Evolutionary conservation across 2,113 vertebrate genomes (phyloP).

Genomic region (Neogobius melanostomus): DNA sequence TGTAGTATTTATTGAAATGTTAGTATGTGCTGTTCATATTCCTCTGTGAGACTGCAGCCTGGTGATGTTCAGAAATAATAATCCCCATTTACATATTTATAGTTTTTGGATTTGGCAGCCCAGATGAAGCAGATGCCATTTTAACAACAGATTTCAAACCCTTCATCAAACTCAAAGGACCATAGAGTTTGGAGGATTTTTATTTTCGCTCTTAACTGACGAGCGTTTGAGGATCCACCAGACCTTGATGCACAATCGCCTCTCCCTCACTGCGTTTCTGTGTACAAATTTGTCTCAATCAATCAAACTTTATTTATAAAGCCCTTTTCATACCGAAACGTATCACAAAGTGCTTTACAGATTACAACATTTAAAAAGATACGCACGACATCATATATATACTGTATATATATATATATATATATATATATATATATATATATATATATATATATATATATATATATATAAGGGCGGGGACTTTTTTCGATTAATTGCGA

Average conservation of each 20-base stretch:
- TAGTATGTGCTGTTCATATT: neutral
- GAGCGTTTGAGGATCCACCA: neutral
- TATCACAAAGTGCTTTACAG: too few relatives aligned
- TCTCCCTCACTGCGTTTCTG: neutral
- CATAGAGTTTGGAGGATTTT: neutral
- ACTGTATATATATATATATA: too few relatives aligned
- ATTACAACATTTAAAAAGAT: too few relatives aligned
- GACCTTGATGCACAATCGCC: neutral
- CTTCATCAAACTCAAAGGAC: neutral
- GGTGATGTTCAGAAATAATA: constrained; percentile 8
- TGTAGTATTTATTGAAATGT: neutral
- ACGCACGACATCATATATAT: too few relatives aligned
- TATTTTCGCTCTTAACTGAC: too few relatives aligned
- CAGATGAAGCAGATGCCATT: constrained; percentile 6
- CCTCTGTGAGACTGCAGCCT: neutral
- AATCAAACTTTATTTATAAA: too few relatives aligned
- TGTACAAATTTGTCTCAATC: too few relatives aligned
- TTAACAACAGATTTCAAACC: constrained; percentile 6
- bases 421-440: too few relatives aligned
- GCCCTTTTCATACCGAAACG: too few relatives aligned
- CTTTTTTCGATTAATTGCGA: too few relatives aligned
- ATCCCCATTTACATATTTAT: constrained; percentile 11
- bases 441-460: too few relatives aligned
- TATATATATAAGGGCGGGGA: too few relatives aligned
- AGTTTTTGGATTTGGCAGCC: constrained; percentile 5